A percentile compares a stretch with the other conserved stretches of the same genome.
Evolutionary conservation across 2,113 vertebrate genomes (phyloP).

Genomic region (Oncorhynchus gorbuscha): DNA sequence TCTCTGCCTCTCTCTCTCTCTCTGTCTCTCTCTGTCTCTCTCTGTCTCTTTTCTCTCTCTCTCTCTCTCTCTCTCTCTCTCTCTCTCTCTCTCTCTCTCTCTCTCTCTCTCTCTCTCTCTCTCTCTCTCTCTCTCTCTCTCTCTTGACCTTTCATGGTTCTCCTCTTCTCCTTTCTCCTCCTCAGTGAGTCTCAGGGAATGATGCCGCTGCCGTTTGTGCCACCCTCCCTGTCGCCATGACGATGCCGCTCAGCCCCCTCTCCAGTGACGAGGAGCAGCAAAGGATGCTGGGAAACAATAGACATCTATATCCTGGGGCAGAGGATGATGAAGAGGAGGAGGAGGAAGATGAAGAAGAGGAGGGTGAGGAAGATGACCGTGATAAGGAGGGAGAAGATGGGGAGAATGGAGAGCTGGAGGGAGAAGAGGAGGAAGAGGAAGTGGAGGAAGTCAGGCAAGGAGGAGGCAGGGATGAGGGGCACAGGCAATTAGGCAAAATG

Average conservation of each 20-base stretch:
- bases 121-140: neutral
- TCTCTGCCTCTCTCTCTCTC: no score
- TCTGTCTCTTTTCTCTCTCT: neutral
- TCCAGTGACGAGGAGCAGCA: slow-evolving; percentile 90
- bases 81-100: neutral
- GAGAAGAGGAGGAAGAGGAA: slow-evolving; percentile 65
- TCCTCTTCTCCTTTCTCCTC: slow-evolving; percentile 11
- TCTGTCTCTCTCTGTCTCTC: neutral
- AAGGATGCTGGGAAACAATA: slow-evolving; percentile 81
- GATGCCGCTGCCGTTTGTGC: slow-evolving; percentile 76
- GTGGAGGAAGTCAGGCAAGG: slow-evolving; percentile 60
- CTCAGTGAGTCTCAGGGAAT: slow-evolving; percentile 70
- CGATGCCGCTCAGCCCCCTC: slow-evolving; percentile 89
- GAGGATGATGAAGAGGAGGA: slow-evolving; percentile 83
- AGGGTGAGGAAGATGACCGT: slow-evolving; percentile 73
- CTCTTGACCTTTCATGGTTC: slow-evolving; percentile 14
- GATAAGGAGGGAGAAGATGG: slow-evolving; percentile 69
- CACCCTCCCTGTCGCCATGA: slow-evolving; percentile 81
- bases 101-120: neutral
- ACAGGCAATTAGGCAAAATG: slow-evolving; percentile 65
- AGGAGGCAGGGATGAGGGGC: slow-evolving; percentile 62
- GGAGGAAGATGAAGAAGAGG: slow-evolving; percentile 83
- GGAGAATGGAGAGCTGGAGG: slow-evolving; percentile 72
- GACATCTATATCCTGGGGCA: slow-evolving; percentile 77
- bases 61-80: neutral